Base-by-base conservation (phyloP, 2,113 vertebrate genomes). In the Alethe diademata region DNA sequence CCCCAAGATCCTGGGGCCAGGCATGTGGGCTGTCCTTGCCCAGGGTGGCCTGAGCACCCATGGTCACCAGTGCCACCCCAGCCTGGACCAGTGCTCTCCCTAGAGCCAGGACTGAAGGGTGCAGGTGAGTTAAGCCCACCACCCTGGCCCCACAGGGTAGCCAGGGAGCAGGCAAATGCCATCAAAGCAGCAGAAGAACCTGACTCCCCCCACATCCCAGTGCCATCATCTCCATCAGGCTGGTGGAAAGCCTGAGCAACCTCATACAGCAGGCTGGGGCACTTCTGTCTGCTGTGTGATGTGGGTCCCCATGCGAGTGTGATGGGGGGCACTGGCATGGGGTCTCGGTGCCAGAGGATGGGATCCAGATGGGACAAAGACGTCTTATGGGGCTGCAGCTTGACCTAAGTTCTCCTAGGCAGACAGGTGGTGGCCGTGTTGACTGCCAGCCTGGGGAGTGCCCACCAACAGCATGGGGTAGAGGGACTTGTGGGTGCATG, bases 321-420 rank as follows among this genome's bases (percentile, higher is more conserved):
- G 35, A n/a, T 29, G 43, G 56, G 6, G 26, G 20, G 22, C 19
- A 50, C 36, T 3, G 2, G 48, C 0, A 0, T 29, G 35, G 43
- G 13, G 43, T 40, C 57, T 80, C 62, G 11, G 18, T 76, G 38
- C 33, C 2, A 2, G 36, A 81, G 48, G 23, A 81, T 35, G 23
- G 14, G 43, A 69, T 33, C 11, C 35, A 45, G 25, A 5, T 69
- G 43, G 29, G 35, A 73, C 33, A 64, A 51, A 81, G 43, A 19
- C 18, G 17, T 80, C 33, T 58, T 35, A 47, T 5, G 9, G 40
- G n/a, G 19, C 36, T n/a, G 66, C 1, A 3, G 36, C 26, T 79
- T 10, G 9, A 57, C 43, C 14, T 48, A 61, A 42, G 17, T 57
- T 86, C 36, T 86, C 18, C 51, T 48, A 67, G 35, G 64, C 58